Evolutionary conservation across 2,888 invertebrate species (phyloP).

Genomic region (Anodontia alba): DNA sequence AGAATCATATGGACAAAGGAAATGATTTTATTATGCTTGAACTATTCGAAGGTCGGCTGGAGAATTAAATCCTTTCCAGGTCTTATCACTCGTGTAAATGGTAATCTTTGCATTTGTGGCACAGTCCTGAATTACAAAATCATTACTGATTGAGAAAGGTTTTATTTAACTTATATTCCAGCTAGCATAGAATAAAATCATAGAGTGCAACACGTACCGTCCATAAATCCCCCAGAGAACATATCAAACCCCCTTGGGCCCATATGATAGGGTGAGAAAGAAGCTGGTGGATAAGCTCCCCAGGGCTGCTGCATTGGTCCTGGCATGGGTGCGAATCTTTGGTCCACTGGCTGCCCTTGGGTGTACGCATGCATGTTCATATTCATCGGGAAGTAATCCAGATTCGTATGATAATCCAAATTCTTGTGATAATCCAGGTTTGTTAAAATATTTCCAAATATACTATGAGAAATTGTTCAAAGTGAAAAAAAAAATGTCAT

Average conservation of each 20-base stretch:
- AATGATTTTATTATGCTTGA: too few relatives aligned
- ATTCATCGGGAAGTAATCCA: constrained; percentile 14
- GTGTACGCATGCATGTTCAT: constrained; percentile 61
- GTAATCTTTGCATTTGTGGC: too few relatives aligned
- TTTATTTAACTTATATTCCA: too few relatives aligned
- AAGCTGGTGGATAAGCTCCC: constrained; percentile 54
- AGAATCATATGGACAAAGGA: too few relatives aligned
- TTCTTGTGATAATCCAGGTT: background rate
- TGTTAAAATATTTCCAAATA: constrained; percentile 2
- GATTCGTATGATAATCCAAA: background rate
- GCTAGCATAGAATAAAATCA: too few relatives aligned
- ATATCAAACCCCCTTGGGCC: constrained; percentile 61
- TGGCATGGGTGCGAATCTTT: constrained; percentile 61
- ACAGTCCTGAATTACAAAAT: too few relatives aligned
- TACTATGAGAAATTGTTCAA: background rate
- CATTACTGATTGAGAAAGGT: too few relatives aligned
- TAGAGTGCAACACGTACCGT: constrained; percentile 59
- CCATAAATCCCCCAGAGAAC: constrained; percentile 61
- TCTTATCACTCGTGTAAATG: too few relatives aligned
- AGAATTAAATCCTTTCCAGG: too few relatives aligned
- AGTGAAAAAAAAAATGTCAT: background rate
- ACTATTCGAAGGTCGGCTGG: too few relatives aligned
- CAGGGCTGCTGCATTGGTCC: constrained; percentile 61
- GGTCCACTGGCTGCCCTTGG: constrained; percentile 59
- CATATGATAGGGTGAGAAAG: constrained; percentile 56